These are phyloP conservation scores for Sprattus sprattus DNA, from an alignment of 2,113 vertebrate genomes.

Conservation along the genomic window DNA sequence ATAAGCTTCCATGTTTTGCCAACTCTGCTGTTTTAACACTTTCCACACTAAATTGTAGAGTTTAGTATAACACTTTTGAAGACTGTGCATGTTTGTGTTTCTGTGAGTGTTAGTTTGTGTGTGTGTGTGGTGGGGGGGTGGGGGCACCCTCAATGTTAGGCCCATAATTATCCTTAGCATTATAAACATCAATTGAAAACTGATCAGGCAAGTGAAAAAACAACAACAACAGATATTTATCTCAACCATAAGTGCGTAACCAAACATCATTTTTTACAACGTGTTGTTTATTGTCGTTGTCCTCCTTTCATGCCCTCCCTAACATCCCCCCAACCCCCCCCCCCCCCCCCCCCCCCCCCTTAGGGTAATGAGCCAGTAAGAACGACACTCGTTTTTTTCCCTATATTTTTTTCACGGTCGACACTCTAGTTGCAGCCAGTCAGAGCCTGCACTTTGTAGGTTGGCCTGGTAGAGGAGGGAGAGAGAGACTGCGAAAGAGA, in stretches of 20 bases:
- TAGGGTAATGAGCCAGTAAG: neutral
- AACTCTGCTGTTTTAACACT: neutral
- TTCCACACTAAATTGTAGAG: neutral
- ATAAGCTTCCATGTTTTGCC: neutral
- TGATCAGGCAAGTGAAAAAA: neutral
- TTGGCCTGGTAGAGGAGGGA: constrained; percentile 26
- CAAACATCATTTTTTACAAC: neutral
- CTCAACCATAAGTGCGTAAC: neutral
- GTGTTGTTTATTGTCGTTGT: neutral
- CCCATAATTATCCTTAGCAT: neutral
- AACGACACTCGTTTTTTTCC: neutral
- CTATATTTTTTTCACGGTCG: neutral
- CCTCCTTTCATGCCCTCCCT: neutral
- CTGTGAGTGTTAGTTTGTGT: neutral
- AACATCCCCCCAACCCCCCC: neutral
- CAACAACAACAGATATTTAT: neutral
- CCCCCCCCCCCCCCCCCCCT: neutral
- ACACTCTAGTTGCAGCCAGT: constrained; percentile 26
- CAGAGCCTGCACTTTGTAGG: constrained; percentile 47
- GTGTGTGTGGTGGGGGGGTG: neutral
- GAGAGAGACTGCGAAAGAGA: neutral
- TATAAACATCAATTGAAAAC: neutral
- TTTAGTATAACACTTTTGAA: too few species aligned
- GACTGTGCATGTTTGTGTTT: neutral
- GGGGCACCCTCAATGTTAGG: neutral